Percentiles rank a stretch among this genome's conserved stretches.
Conservation (phyloP, 37 sponge, comb jelly and placozoan genomes). For the Beroe ovata region DNA sequence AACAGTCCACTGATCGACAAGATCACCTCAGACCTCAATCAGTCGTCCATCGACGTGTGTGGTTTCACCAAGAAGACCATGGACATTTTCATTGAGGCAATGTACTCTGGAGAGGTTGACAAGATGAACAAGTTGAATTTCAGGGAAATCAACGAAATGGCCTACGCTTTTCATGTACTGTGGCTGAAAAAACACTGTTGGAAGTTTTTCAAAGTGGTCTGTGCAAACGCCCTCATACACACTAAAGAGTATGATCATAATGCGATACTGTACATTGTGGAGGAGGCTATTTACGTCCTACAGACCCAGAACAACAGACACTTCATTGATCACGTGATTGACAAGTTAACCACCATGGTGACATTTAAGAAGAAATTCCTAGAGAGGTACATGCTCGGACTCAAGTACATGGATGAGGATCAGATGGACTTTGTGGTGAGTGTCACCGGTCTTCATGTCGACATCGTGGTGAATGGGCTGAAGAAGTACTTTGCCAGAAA, state of each 20-base stretch:
- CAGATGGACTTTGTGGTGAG: background rate
- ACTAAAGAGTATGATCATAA: background rate
- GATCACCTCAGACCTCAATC: background rate
- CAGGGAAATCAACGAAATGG: background rate
- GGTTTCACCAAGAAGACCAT: background rate
- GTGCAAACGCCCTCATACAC: background rate
- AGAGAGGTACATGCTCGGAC: background rate
- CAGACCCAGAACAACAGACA: constrained; percentile 18
- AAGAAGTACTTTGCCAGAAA: background rate
- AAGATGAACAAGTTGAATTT: background rate
- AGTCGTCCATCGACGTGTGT: background rate
- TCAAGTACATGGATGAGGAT: background rate
- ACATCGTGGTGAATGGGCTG: background rate
- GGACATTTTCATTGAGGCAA: background rate
- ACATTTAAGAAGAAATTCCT: background rate
- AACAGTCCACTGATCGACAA: background rate
- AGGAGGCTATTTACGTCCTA: background rate
- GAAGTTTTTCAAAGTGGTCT: background rate
- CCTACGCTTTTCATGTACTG: background rate
- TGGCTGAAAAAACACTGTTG: background rate
- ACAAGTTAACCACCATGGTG: background rate
- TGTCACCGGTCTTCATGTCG: background rate
- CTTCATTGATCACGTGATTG: background rate
- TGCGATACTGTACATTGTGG: background rate
- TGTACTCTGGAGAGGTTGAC: background rate